These are phyloP conservation scores for Acipenser oxyrinchus DNA, from an alignment of 2,797 vertebrate genomes.

Conservation along the genomic window DNA sequence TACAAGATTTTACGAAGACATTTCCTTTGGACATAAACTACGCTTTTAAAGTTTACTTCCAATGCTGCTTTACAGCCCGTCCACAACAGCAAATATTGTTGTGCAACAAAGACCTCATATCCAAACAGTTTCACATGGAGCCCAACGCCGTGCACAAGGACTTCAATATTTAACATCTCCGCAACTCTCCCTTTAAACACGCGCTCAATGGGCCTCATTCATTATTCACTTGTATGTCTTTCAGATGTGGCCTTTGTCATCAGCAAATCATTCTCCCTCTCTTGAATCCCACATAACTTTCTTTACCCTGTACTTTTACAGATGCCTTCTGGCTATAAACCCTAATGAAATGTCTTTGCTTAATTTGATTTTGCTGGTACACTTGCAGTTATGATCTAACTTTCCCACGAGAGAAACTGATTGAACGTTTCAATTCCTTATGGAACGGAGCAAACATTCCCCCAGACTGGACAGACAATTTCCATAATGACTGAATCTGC, in stretches of 20 bases:
- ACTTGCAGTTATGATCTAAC: conserved; percentile 99
- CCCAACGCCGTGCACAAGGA: conserved; percentile 78
- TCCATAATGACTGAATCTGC: conserved; percentile 99
- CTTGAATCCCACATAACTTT: conserved; percentile 93
- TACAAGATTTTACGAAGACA: neutral
- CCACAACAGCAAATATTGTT: conserved; percentile 61
- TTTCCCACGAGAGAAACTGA: conserved; percentile 98
- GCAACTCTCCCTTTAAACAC: conserved; percentile 73
- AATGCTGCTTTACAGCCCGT: conserved; percentile 62
- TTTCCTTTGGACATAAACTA: neutral
- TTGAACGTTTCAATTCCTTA: conserved; percentile 97
- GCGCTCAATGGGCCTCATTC: conserved; percentile 92
- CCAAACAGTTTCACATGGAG: conserved; percentile 72
- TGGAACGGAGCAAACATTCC: conserved; percentile 97
- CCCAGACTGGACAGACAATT: conserved; percentile 95
- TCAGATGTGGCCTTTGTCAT: conserved; percentile 93
- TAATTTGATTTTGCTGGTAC: conserved; percentile 99
- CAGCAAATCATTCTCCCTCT: conserved; percentile 83
- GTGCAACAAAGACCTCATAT: conserved; percentile 68
- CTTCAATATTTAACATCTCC: conserved; percentile 89
- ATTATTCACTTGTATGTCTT: conserved; percentile 90
- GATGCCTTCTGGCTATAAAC: conserved; percentile 99
- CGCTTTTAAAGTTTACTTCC: conserved; percentile 45
- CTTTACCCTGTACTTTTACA: conserved; percentile 94
- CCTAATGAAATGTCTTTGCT: conserved; percentile 99